A percentile compares a stretch with the other conserved stretches of the same genome.
These are phyloP conservation scores for Taxidea taxus DNA, from an alignment of 2,113 vertebrate genomes.

Conservation along the genomic window DNA sequence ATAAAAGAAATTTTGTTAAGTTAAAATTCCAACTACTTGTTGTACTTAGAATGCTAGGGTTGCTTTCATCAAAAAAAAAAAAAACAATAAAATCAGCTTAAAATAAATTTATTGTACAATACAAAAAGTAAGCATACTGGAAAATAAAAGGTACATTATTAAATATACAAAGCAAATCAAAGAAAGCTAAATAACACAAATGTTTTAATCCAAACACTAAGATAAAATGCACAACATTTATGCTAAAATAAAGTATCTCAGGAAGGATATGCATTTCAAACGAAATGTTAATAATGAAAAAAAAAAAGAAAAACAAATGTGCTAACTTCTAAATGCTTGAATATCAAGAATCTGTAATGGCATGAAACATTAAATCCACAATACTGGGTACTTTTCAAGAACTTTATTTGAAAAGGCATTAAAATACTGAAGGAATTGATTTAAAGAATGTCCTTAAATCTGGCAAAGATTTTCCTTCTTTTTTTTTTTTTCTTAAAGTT, in stretches of 20 bases:
- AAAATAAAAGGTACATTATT: constrained; percentile 86
- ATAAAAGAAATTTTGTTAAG: constrained; percentile 18
- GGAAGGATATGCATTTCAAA: constrained; percentile 83
- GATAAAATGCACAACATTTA: constrained; percentile 82
- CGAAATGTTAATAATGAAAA: constrained; percentile 84
- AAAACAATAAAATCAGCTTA: constrained; percentile 86
- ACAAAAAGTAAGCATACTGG: constrained; percentile 85
- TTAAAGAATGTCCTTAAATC: constrained; percentile 37
- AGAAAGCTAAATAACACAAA: constrained; percentile 84
- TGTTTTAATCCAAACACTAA: constrained; percentile 83
- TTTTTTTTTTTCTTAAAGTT: background rate
- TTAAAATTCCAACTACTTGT: constrained; percentile 50
- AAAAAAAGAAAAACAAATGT: constrained; percentile 76
- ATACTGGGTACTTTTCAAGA: constrained; percentile 71
- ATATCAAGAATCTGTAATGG: constrained; percentile 85
- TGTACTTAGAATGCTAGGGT: constrained; percentile 52
- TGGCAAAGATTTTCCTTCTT: constrained; percentile 49
- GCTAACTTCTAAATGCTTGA: constrained; percentile 85
- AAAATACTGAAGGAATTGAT: constrained; percentile 54
- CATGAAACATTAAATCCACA: constrained; percentile 80
- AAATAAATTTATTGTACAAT: constrained; percentile 90
- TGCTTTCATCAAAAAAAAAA: constrained; percentile 74
- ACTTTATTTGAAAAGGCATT: constrained; percentile 64
- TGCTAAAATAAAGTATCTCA: constrained; percentile 79
- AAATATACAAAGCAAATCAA: constrained; percentile 87